Evolutionary conservation across 2,797 vertebrate genomes (phyloP), one percentile per base, ranked within the genome.

Genomic region (Perdix hodgsoniae): DNA sequence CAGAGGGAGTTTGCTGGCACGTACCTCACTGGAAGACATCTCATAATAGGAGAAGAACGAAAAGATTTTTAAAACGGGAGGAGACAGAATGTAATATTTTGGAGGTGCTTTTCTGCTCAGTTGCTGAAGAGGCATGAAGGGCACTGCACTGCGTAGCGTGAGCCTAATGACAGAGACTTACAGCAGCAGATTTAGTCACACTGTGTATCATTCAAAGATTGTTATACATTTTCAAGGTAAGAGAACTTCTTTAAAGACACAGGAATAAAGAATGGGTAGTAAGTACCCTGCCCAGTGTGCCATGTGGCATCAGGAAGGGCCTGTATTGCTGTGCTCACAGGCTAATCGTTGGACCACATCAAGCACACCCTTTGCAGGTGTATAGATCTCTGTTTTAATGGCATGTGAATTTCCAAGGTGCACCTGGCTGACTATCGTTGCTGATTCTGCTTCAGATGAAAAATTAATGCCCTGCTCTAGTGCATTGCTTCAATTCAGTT

Each of bases 401-500:
- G 57, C 59, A 69, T 0, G 23, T 14, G 35, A 44, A 40, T 64
- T 89, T 88, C 52, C 18, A 61, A 63, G 77, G 29, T 16, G 49
- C 9, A 59, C 56, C 18, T 66, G 61, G 61, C 77, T 88, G 40
- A 42, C 12, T 24, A 73, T 31, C 67, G 74, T 0, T 90, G 64
- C 64, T 84, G 79, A 73, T 72, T 80, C 83, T 80, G 63, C 49
- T 89, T 61, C 74, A 83, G n/a, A 67, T 63, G 67, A 57, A 86
- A 27, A 77, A 82, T 49, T 60, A 81, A 70, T 40, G 42, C 24
- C 70, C 35, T 54, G 21, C 21, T 70, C 9, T 16, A 39, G 40
- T 24, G 23, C n/a, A 14, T 54, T 71, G 11, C 57, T 86, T 85
- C 35, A 57, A 74, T 77, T 37, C 13, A 35, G 23, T 69, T 61